These are phyloP conservation scores for Planococcus citri DNA, from an alignment of 1,140 invertebrate genomes.

Conservation along the genomic window DNA sequence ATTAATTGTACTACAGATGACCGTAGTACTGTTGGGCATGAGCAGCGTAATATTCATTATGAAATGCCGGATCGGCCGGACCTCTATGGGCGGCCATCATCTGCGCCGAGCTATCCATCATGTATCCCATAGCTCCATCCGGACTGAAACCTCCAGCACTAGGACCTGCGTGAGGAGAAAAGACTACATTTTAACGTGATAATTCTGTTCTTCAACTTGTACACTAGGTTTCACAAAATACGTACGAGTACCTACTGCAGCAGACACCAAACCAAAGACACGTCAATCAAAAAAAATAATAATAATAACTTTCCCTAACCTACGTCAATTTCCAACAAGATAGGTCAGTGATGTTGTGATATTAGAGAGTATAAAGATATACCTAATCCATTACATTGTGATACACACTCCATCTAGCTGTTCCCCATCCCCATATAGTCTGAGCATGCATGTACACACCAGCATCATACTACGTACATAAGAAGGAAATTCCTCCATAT, in stretches of 20 bases:
- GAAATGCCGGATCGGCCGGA: slow-evolving; percentile 75
- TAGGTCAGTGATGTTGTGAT: background rate
- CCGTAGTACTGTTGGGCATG: slow-evolving; percentile 60
- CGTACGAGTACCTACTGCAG: background rate
- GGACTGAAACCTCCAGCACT: slow-evolving; percentile 81
- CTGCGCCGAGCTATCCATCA: slow-evolving; percentile 86
- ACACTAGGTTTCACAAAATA: background rate
- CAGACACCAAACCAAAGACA: background rate
- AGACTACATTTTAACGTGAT: slow-evolving; percentile 42
- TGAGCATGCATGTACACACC: too few relatives aligned
- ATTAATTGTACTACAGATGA: slow-evolving; percentile 36
- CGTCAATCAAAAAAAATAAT: background rate
- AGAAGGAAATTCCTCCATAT: too few relatives aligned
- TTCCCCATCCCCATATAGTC: too few relatives aligned
- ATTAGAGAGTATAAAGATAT: too few relatives aligned
- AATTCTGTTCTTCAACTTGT: background rate
- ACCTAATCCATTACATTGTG: too few relatives aligned
- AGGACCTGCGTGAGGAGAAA: slow-evolving; percentile 77
- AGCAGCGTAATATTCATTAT: slow-evolving; percentile 79
- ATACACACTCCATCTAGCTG: too few relatives aligned
- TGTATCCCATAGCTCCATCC: slow-evolving; percentile 86
- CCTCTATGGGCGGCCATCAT: slow-evolving; percentile 76
- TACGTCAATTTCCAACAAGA: background rate
- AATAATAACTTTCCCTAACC: background rate
- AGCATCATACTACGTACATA: too few relatives aligned